A percentile compares a stretch with the other conserved stretches of the same genome.
These are phyloP conservation scores for Crioceris asparagi DNA, from an alignment of 2,888 invertebrate genomes.

Conservation along the genomic window DNA sequence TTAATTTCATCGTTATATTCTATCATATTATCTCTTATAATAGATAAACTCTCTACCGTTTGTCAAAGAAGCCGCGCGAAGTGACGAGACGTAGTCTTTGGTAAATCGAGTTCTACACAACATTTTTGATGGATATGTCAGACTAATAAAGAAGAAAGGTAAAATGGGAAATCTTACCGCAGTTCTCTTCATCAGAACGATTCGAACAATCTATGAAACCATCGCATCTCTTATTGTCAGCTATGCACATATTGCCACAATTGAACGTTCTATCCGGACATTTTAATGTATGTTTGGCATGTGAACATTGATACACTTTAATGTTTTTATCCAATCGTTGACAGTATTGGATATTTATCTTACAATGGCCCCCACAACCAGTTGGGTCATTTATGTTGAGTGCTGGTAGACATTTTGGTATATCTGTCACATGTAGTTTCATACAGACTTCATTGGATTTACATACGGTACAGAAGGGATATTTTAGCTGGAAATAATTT, in stretches of 20 bases:
- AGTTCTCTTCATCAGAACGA: slow-evolving; percentile 61
- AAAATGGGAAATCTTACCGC: too few relatives aligned
- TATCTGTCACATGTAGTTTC: slow-evolving; percentile 25
- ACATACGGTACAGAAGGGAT: slow-evolving; percentile 24
- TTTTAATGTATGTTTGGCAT: slow-evolving; percentile 44
- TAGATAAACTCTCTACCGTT: too few relatives aligned
- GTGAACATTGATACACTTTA: slow-evolving; percentile 44
- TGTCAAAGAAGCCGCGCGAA: too few relatives aligned
- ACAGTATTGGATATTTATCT: slow-evolving; percentile 52
- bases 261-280: slow-evolving; percentile 58
- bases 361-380: slow-evolving; percentile 57
- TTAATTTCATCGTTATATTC: too few relatives aligned
- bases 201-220: slow-evolving; percentile 65
- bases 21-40: too few relatives aligned
- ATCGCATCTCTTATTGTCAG: slow-evolving; percentile 54
- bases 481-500: too few relatives aligned
- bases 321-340: slow-evolving; percentile 46
- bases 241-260: slow-evolving; percentile 62
- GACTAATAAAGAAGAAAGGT: too few relatives aligned
- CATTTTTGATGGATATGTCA: too few relatives aligned
- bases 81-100: too few relatives aligned
- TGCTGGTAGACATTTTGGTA: slow-evolving; percentile 28
- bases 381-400: slow-evolving; percentile 34
- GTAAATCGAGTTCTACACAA: too few relatives aligned
- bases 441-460: slow-evolving; percentile 27